A percentile compares a stretch with the other conserved stretches of the same genome.
Conservation (phyloP, 2,888 invertebrate species). For the Trachelus tabidus region DNA sequence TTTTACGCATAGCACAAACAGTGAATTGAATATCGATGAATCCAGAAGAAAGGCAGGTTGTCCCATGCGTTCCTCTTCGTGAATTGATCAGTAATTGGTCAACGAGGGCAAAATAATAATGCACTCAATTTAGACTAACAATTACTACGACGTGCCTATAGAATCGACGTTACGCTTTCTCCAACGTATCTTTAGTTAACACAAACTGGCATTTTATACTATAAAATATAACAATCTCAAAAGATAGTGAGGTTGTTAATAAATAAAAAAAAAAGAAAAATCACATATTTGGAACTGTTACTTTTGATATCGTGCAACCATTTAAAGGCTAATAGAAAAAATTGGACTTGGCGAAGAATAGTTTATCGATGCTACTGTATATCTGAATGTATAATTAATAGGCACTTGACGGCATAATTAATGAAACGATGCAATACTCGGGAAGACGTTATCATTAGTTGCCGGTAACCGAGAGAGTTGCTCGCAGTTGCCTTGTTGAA, state of each 20-base stretch:
- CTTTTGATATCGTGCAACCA: background rate
- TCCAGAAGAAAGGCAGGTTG: background rate
- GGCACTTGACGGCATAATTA: background rate
- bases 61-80: background rate
- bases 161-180: background rate
- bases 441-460: background rate
- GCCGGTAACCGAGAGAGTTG: background rate
- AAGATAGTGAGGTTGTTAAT: background rate
- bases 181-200: background rate
- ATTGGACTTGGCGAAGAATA: background rate
- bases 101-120: slow-evolving; percentile 25
- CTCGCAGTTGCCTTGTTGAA: background rate
- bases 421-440: background rate
- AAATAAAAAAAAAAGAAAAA: no score
- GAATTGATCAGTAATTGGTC: slow-evolving; percentile 26
- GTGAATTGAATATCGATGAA: background rate
- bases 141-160: slow-evolving; percentile 7
- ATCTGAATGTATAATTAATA: background rate
- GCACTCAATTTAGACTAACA: slow-evolving; percentile 25
- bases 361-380: background rate
- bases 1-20: background rate
- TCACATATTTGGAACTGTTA: background rate
- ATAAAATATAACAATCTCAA: background rate
- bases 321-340: background rate
- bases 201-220: background rate